Evolutionary conservation across 2,797 vertebrate genomes (phyloP), one percentile per base, ranked within the genome.

Genomic region (Molossus alvarezi): DNA sequence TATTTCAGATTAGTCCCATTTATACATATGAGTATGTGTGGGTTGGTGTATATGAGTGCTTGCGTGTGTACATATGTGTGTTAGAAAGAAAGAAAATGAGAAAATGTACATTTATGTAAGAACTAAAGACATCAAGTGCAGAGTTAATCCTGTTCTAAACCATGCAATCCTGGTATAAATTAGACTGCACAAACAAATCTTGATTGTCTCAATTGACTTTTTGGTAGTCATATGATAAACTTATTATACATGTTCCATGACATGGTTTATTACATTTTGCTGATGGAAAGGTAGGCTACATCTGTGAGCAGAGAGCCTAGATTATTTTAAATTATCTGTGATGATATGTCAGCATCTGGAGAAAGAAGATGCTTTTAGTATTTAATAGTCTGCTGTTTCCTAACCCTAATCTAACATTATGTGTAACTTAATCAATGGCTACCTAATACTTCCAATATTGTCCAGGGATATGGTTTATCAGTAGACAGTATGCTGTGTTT

Each of bases 291-390:
- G n/a, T n/a, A n/a, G n/a, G n/a, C n/a, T n/a, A n/a, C 18, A 53
- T 72, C 55, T 75, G 18, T 95, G 72, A 64, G 18, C 79, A 86
- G 82, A 86, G 69, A 92, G 33, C 9, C 21, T 15, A 21, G 6
- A 23, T 92, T 73, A 67, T 75, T 94, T 71, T 53, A 77, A 64
- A 62, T 87, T 79, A 85, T 37, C 9, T 69, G 1, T 91, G 73
- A 37, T 5, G 27, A 14, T 51, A 18, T 25, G 21, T 33, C 33
- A 94, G 37, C 60, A 48, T 73, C 67, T 90, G 25, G 37, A 72
- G 37, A 23, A 88, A 93, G 69, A 90, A 53, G 23, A 29, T 76
- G 15, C 20, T 84, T 92, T 94, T 65, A 73, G 65, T 73, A 71
- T 45, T 27, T 45, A 33, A 25, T 41, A 33, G 11, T 77, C 41